phyloP scores from a whole-genome alignment of 2,113 vertebrate species.

The Manacus vitellinus region DNA sequence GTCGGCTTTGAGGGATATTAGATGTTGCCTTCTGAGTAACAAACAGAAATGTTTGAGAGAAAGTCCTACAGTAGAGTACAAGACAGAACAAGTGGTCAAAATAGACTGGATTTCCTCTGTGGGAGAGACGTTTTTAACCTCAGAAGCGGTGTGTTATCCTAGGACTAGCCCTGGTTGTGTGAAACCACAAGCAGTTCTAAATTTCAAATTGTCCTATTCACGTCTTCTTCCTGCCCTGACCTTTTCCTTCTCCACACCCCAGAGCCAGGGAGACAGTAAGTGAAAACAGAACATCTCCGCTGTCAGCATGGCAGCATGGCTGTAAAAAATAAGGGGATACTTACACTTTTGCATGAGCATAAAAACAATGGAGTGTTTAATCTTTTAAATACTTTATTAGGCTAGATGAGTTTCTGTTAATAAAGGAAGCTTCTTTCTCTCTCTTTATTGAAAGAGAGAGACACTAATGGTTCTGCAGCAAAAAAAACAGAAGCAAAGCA shows the following conservation, averaged over 20 bases:
- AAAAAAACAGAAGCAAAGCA: neutral
- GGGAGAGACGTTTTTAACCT: neutral
- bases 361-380: neutral
- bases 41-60: neutral
- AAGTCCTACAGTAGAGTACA: neutral
- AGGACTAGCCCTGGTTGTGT: neutral
- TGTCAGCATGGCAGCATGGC: neutral
- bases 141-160: neutral
- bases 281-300: neutral
- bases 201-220: neutral
- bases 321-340: neutral
- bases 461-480: neutral
- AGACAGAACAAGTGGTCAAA: neutral
- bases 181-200: neutral
- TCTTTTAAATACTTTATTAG: neutral
- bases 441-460: neutral
- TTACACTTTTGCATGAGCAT: neutral
- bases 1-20: neutral
- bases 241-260: neutral
- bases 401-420: neutral
- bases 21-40: neutral
- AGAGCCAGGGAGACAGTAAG: neutral
- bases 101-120: neutral
- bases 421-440: neutral
- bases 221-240: neutral